Percentiles rank a stretch among this genome's conserved stretches.
phyloP scores from a whole-genome alignment of 1,140 invertebrate species.

The Cecropterus lyciades region DNA sequence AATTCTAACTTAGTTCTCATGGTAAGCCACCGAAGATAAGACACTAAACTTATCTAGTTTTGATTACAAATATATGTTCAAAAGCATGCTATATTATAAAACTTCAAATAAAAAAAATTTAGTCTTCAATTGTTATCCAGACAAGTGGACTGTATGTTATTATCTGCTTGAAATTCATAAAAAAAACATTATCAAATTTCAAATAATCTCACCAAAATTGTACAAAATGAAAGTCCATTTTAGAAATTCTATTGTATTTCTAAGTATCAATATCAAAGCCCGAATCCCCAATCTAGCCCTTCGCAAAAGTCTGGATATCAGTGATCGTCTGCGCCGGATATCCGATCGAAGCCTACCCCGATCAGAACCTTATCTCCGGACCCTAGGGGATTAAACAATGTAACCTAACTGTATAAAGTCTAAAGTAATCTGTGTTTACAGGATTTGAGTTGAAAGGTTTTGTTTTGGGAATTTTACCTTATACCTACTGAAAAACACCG shows the following conservation, averaged over 20 bases:
- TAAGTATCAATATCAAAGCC: background rate
- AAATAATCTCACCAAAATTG: background rate
- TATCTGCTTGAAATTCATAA: too few relatives aligned
- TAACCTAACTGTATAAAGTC: background rate
- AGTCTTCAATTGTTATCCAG: too few relatives aligned
- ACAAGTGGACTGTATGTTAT: too few relatives aligned
- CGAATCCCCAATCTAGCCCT: background rate
- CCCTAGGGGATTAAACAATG: slow-evolving; percentile 8
- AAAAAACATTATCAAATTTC: background rate
- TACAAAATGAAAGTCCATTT: background rate
- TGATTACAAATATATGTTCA: too few relatives aligned
- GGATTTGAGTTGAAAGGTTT: background rate
- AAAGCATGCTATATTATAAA: too few relatives aligned
- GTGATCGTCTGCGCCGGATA: slow-evolving; percentile 27
- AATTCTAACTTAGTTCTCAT: too few relatives aligned
- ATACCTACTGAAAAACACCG: background rate
- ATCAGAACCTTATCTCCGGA: slow-evolving; percentile 7
- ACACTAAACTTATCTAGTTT: too few relatives aligned
- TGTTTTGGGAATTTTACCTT: background rate
- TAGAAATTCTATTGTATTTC: slow-evolving; percentile 1
- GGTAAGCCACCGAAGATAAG: too few relatives aligned
- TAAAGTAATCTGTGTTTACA: background rate
- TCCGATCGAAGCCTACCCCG: slow-evolving; percentile 16
- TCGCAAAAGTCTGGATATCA: slow-evolving; percentile 13
- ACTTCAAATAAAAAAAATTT: too few relatives aligned